Evolutionary conservation across 2,888 invertebrate species (phyloP).

Genomic region (Lochmaea capreae): DNA sequence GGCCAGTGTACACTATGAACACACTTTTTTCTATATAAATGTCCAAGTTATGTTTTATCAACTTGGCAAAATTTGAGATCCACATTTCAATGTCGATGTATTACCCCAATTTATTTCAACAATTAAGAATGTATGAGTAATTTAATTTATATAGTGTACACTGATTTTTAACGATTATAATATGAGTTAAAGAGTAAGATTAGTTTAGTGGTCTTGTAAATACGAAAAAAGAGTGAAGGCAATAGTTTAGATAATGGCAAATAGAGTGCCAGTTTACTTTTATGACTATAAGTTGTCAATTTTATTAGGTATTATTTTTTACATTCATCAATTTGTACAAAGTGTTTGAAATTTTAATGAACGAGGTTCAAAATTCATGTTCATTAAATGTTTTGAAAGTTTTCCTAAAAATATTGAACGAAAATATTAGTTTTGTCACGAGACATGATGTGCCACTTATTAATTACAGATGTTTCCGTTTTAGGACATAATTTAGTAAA

Average conservation of each 20-base stretch:
- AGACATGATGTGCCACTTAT: no score
- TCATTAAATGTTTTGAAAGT: no score
- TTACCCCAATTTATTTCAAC: no score
- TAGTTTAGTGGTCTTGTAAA: conserved; percentile 5
- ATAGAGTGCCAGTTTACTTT: not conserved
- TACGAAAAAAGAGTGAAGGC: conserved; percentile 6
- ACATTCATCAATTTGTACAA: not conserved
- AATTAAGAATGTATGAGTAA: no score
- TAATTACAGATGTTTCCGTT: no score
- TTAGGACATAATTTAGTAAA: no score
- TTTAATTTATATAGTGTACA: not conserved
- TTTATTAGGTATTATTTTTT: not conserved
- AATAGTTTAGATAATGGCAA: not conserved
- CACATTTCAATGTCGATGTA: no score
- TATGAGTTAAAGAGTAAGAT: not conserved
- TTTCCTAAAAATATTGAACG: no score
- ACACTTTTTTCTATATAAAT: not conserved
- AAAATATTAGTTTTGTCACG: no score
- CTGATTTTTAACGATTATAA: not conserved
- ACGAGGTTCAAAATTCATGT: no score
- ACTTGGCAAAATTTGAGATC: no score
- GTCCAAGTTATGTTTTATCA: no score
- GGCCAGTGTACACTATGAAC: not conserved
- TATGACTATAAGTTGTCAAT: not conserved
- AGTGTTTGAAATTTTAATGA: not conserved